Evolutionary conservation across 2,113 vertebrate species (phyloP).

Genomic region (Tautogolabrus adspersus): DNA sequence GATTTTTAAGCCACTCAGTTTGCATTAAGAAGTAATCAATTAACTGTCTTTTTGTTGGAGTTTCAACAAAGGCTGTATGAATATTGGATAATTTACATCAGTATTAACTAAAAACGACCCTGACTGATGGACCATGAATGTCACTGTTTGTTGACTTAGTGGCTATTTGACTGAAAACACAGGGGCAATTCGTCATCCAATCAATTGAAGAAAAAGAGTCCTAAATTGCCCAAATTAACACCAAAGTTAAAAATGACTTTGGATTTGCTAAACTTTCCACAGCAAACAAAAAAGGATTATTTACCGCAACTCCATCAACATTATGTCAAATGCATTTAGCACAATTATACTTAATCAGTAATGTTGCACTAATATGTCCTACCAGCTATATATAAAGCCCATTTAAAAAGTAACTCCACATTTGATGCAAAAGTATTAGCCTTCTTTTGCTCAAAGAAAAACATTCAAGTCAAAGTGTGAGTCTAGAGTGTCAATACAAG

Average conservation of each 20-base stretch:
- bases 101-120: neutral
- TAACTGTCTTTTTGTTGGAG: neutral
- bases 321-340: neutral
- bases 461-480: no score
- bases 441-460: neutral
- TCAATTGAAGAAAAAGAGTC: neutral
- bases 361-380: neutral
- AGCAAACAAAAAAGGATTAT: neutral
- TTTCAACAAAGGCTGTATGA: neutral
- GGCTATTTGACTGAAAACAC: neutral
- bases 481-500: no score
- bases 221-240: neutral
- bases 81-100: neutral
- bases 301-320: neutral
- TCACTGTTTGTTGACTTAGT: neutral
- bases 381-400: neutral
- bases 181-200: neutral
- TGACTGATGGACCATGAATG: neutral
- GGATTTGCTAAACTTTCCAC: neutral
- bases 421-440: neutral
- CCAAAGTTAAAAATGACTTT: neutral
- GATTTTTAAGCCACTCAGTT: neutral
- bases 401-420: no score
- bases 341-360: neutral
- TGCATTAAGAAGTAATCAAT: neutral